A percentile compares a stretch with the other conserved stretches of the same genome.
Conservation (phyloP, 2,888 invertebrate species). For the Tipula vernalis region DNA sequence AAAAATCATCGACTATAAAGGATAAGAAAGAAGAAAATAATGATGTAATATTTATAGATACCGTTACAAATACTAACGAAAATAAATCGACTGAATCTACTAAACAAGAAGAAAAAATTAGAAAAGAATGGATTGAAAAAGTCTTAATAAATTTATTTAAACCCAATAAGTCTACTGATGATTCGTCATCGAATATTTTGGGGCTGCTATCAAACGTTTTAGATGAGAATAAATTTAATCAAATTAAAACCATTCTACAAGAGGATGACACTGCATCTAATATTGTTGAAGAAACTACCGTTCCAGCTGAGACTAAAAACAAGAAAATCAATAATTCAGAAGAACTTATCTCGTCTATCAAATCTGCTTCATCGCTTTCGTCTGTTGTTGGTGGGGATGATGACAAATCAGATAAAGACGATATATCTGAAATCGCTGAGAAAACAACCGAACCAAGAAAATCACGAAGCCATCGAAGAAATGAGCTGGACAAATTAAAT, state of each 20-base stretch:
- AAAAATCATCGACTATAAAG: too few species aligned
- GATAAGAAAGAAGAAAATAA: neutral
- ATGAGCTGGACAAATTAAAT: slow-evolving; percentile 47
- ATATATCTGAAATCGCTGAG: slow-evolving; percentile 17
- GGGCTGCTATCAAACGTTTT: slow-evolving; percentile 23
- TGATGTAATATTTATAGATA: neutral
- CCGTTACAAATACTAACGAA: neutral
- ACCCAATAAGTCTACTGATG: neutral
- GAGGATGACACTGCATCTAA: slow-evolving; percentile 15
- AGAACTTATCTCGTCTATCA: neutral
- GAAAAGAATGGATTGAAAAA: slow-evolving; percentile 21
- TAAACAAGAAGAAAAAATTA: slow-evolving; percentile 16
- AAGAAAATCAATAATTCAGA: neutral
- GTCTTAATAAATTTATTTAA: slow-evolving; percentile 22
- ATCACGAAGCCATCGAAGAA: slow-evolving; percentile 18
- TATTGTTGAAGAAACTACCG: slow-evolving; percentile 12
- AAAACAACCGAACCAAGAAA: slow-evolving; percentile 17
- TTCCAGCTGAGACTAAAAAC: slow-evolving; percentile 13
- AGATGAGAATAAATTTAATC: slow-evolving; percentile 22
- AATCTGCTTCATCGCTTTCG: neutral
- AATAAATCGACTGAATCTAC: slow-evolving; percentile 11
- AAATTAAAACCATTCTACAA: slow-evolving; percentile 22
- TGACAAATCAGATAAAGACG: neutral
- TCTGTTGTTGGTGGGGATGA: neutral
- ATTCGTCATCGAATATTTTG: slow-evolving; percentile 22